Evolutionary conservation across 1,140 invertebrate species (phyloP).

Genomic region (Leptonema lineaticorne): DNA sequence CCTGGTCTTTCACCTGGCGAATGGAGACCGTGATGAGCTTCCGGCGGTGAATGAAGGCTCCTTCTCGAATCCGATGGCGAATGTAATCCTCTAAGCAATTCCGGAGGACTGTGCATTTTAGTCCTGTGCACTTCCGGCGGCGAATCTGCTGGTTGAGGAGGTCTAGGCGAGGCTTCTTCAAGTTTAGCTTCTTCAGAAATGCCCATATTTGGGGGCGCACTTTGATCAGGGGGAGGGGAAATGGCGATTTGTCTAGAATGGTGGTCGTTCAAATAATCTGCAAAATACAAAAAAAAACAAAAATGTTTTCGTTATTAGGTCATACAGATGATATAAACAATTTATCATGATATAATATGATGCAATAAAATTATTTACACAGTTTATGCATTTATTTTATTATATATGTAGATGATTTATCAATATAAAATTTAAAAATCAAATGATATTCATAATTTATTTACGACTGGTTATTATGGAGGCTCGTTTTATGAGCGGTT

Average conservation of each 20-base stretch:
- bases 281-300: conserved; percentile 27
- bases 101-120: conserved; percentile 21
- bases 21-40: conserved; percentile 47
- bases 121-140: conserved; percentile 40
- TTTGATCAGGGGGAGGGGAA: conserved; percentile 18
- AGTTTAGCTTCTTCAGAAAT: conserved; percentile 58
- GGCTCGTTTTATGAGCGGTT: too few relatives aligned
- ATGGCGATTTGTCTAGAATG: conserved; percentile 38
- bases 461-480: too few relatives aligned
- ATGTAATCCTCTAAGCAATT: conserved; percentile 15
- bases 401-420: too few relatives aligned
- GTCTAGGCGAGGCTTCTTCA: conserved; percentile 60
- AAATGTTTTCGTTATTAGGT: too few relatives aligned
- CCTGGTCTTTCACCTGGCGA: conserved; percentile 43
- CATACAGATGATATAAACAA: too few relatives aligned
- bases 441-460: too few relatives aligned
- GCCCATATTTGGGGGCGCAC: conserved; percentile 56
- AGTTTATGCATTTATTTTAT: too few relatives aligned
- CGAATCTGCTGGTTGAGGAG: conserved; percentile 45
- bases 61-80: conserved; percentile 20
- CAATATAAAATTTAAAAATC: too few relatives aligned
- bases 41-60: conserved; percentile 45
- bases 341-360: too few relatives aligned
- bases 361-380: background rate
- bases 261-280: conserved; percentile 39